These are phyloP conservation scores for Lumbricus terrestris DNA, from an alignment of 2,888 invertebrate species.

Conservation along the genomic window DNA sequence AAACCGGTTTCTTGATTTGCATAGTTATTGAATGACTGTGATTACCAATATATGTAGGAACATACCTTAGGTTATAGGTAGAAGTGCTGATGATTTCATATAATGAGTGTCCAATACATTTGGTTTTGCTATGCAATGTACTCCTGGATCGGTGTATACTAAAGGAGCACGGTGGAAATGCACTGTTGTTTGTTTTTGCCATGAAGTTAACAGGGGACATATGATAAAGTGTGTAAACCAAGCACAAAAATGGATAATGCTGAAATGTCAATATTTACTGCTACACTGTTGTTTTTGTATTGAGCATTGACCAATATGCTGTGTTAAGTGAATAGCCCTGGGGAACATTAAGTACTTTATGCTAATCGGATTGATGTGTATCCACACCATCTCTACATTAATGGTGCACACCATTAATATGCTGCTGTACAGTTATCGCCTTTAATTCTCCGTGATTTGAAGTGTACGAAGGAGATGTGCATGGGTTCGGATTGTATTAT, in stretches of 20 bases:
- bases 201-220: no score
- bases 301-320: no score
- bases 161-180: neutral
- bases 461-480: neutral
- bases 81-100: neutral
- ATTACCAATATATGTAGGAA: neutral
- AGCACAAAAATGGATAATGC: no score
- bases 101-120: neutral
- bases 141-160: neutral
- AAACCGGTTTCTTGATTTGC: neutral
- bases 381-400: neutral
- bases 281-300: no score
- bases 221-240: no score
- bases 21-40: neutral
- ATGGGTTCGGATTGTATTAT: neutral
- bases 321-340: no score
- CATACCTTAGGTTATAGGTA: neutral
- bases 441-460: neutral
- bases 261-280: no score
- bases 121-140: neutral
- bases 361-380: no score
- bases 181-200: no score
- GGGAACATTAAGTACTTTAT: no score
- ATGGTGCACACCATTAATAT: neutral
- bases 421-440: neutral